These are phyloP conservation scores for Schmidtea mediterranea DNA, from an alignment of 1,140 invertebrate genomes.

Conservation along the genomic window DNA sequence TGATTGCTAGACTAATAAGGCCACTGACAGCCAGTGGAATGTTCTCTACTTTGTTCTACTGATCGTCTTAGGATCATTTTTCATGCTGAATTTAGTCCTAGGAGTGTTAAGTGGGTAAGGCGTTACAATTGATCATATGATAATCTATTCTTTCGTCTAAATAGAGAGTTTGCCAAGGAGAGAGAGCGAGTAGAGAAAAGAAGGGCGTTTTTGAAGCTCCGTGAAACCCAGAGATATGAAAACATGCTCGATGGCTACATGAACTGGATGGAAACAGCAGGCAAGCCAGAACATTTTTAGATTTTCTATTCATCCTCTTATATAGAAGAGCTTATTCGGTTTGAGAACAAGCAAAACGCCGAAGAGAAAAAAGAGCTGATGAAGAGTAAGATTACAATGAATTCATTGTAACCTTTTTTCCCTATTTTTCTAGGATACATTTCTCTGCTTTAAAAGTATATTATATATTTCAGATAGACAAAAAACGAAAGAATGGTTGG, in stretches of 20 bases:
- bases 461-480: no score
- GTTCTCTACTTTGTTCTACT: slow-evolving; percentile 99
- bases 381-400: no score
- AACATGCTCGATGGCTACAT: slow-evolving; percentile 95
- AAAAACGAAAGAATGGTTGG: no score
- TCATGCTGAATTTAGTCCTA: slow-evolving; percentile 99
- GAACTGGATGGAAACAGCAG: slow-evolving; percentile 99
- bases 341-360: neutral
- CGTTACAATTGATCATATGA: neutral
- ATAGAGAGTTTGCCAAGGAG: slow-evolving; percentile 97
- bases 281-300: slow-evolving; percentile 17
- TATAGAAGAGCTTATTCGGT: slow-evolving; percentile 36
- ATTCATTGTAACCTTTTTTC: no score
- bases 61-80: slow-evolving; percentile 98
- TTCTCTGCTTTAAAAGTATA: no score
- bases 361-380: neutral
- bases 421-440: no score
- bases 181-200: slow-evolving; percentile 99
- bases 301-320: no score
- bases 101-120: slow-evolving; percentile 91
- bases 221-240: slow-evolving; percentile 90
- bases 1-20: slow-evolving; percentile 97
- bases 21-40: slow-evolving; percentile 82
- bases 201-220: slow-evolving; percentile 94
- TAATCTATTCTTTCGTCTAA: neutral